These are phyloP conservation scores for Bombus turneri DNA, from an alignment of 1,140 invertebrate species.

Conservation along the genomic window DNA sequence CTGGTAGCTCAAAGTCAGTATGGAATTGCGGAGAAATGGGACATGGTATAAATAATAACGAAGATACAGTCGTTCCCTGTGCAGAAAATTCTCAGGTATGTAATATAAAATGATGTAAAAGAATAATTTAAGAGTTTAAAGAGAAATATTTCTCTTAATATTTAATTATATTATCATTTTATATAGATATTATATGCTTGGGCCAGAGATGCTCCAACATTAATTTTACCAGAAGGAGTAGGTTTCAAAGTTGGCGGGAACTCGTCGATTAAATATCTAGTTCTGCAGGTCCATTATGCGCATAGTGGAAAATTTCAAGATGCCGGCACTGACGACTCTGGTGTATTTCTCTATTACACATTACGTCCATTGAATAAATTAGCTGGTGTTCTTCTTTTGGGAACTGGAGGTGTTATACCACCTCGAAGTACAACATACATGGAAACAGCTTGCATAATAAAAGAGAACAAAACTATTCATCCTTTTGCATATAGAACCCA, in stretches of 20 bases:
- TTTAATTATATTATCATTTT: conserved; percentile 28
- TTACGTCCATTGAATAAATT: conserved; percentile 87
- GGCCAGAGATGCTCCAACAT: conserved; percentile 95
- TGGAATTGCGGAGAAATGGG: conserved; percentile 98
- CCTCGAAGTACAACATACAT: conserved; percentile 90
- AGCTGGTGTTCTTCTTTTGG: conserved; percentile 94
- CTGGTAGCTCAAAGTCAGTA: conserved; percentile 89
- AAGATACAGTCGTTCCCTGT: conserved; percentile 86
- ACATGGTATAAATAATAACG: conserved; percentile 75
- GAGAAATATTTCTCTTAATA: neutral
- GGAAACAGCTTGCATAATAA: conserved; percentile 93
- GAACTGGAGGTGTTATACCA: conserved; percentile 90
- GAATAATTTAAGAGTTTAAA: neutral
- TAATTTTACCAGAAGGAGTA: conserved; percentile 93
- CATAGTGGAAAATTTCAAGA: conserved; percentile 88
- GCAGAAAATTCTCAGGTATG: conserved; percentile 87
- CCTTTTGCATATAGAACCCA: conserved; percentile 98
- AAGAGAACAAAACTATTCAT: conserved; percentile 92
- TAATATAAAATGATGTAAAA: neutral
- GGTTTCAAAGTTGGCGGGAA: conserved; percentile 90
- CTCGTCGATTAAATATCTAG: conserved; percentile 89
- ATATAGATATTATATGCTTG: conserved; percentile 96
- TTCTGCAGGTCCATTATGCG: conserved; percentile 97
- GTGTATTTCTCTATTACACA: conserved; percentile 91
- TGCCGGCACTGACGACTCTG: conserved; percentile 91